A percentile compares a stretch with the other conserved stretches of the same genome.
These are phyloP conservation scores for Tapirus terrestris DNA, from an alignment of 2,113 vertebrate species.

Conservation along the genomic window DNA sequence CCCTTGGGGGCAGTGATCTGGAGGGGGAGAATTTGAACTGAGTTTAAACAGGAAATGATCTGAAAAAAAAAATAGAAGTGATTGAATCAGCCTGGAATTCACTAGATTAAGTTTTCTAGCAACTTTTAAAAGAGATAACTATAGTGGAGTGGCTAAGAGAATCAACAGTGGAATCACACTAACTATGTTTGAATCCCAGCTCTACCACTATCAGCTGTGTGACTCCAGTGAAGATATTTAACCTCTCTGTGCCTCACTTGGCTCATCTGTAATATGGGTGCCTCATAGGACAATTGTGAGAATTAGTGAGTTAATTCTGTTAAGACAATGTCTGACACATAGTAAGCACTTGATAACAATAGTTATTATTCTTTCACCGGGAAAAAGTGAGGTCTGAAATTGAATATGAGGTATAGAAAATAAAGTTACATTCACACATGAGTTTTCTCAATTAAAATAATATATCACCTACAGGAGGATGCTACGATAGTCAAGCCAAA, in stretches of 20 bases:
- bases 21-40: background rate
- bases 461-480: background rate
- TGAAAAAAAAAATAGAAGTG: background rate
- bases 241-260: background rate
- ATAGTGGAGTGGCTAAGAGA: background rate
- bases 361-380: background rate
- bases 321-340: background rate
- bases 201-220: background rate
- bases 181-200: background rate
- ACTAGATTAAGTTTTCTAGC: background rate
- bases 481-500: background rate
- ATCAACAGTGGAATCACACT: background rate
- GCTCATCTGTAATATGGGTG: background rate
- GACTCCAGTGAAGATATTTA: background rate
- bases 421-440: background rate
- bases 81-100: background rate
- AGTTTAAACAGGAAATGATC: background rate
- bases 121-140: background rate
- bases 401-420: background rate
- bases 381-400: conserved; percentile 4
- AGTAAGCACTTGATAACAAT: background rate
- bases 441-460: conserved; percentile 45
- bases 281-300: background rate
- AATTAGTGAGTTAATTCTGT: background rate
- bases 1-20: background rate